These are phyloP conservation scores for Lepilemur ruficaudatus DNA, from an alignment of 2,797 vertebrate genomes.

Conservation along the genomic window DNA sequence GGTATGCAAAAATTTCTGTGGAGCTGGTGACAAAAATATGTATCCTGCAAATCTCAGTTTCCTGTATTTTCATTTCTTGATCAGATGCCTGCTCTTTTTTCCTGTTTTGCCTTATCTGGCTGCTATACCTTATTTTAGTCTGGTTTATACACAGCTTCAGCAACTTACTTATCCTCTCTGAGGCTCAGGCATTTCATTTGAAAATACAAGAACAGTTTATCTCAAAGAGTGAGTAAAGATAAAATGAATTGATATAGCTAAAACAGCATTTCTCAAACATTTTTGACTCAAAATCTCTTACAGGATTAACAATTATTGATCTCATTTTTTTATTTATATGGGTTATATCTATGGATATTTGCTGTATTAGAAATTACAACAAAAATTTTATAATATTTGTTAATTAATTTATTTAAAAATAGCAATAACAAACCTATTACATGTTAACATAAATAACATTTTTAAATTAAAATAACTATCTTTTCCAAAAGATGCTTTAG, in stretches of 20 bases:
- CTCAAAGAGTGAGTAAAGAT: slow-evolving; percentile 1
- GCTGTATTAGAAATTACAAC: not conserved
- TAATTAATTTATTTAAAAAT: not conserved
- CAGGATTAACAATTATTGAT: not conserved
- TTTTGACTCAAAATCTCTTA: not conserved
- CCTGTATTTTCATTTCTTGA: not conserved
- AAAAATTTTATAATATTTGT: not conserved
- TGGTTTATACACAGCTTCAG: not conserved
- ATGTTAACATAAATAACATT: not conserved
- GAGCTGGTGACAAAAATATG: not conserved
- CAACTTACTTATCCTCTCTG: not conserved
- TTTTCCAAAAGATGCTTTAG: not conserved
- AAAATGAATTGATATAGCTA: not conserved
- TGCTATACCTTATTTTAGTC: not conserved
- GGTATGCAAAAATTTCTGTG: not conserved
- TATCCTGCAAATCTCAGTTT: not conserved
- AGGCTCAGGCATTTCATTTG: not conserved
- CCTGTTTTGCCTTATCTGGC: not conserved
- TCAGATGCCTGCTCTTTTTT: not conserved
- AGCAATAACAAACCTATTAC: not conserved
- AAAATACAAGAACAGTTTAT: slow-evolving; percentile 16
- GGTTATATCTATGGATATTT: not conserved
- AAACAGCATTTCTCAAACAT: slow-evolving; percentile 12
- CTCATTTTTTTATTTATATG: not conserved
- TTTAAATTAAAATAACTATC: slow-evolving; percentile 12